Percentiles rank a stretch among this genome's conserved stretches.
These are phyloP conservation scores for Cossypha heuglini DNA, from an alignment of 2,797 vertebrate genomes.

Conservation along the genomic window DNA sequence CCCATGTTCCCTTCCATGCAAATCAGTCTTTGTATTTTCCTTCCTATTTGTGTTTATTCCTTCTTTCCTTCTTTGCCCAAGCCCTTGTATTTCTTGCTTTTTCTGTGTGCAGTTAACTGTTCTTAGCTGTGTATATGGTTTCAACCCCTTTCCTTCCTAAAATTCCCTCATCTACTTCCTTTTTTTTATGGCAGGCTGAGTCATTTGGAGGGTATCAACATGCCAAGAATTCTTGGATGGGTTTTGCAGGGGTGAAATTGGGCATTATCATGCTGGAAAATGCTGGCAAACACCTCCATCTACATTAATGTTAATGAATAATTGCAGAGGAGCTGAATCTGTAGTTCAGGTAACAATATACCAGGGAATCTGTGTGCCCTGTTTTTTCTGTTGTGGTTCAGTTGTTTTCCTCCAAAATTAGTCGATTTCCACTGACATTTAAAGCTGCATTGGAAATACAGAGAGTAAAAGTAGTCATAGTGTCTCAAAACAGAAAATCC, in stretches of 20 bases:
- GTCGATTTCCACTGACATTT: neutral
- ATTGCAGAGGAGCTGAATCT: neutral
- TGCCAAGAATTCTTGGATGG: neutral
- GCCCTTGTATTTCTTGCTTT: neutral
- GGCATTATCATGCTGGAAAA: neutral
- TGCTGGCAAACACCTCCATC: neutral
- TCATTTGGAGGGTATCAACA: neutral
- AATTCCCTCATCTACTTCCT: neutral
- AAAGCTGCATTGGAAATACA: neutral
- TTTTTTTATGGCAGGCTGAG: conserved; percentile 3
- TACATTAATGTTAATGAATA: neutral
- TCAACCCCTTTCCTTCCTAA: neutral
- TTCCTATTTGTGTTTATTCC: neutral
- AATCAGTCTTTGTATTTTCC: neutral
- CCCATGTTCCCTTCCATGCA: neutral
- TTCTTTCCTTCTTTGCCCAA: neutral
- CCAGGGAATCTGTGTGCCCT: neutral
- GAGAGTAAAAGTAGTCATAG: neutral
- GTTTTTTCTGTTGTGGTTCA: neutral
- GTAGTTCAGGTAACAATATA: neutral
- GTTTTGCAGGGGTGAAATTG: neutral
- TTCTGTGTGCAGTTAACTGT: neutral
- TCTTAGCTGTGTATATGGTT: neutral
- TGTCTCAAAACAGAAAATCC: neutral
- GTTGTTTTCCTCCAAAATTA: neutral